Conservation (phyloP, 2,888 invertebrate species). For the Cyclophora punctaria region DNA sequence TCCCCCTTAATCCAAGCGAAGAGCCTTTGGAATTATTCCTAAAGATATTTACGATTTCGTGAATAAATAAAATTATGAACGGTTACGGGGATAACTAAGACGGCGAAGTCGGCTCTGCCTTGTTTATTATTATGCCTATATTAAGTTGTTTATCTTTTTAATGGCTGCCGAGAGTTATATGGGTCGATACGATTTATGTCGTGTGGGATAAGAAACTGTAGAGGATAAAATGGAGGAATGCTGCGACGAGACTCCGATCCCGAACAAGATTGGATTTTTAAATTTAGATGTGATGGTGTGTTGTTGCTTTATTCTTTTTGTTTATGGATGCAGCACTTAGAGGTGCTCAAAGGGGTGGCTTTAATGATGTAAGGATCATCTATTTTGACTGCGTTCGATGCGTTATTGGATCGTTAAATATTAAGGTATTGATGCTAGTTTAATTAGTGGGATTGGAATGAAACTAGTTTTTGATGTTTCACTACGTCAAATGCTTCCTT, state of each 20-base stretch:
- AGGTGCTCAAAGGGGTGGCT: slow-evolving; percentile 8
- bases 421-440: too few species aligned
- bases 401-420: too few species aligned
- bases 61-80: slow-evolving; percentile 74
- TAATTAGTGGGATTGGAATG: too few species aligned
- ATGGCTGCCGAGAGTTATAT: slow-evolving; percentile 67
- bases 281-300: slow-evolving; percentile 67
- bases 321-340: slow-evolving; percentile 11
- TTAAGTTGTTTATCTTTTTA: slow-evolving; percentile 76
- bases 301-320: slow-evolving; percentile 27
- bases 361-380: too few species aligned
- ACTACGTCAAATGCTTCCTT: too few species aligned
- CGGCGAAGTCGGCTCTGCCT: slow-evolving; percentile 38
- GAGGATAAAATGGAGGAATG: slow-evolving; percentile 57
- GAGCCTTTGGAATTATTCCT: slow-evolving; percentile 73
- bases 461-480: too few species aligned
- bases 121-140: slow-evolving; percentile 74
- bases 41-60: slow-evolving; percentile 73
- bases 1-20: slow-evolving; percentile 73
- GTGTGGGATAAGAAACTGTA: slow-evolving; percentile 55
- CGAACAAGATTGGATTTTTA: slow-evolving; percentile 65
- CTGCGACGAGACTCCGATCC: slow-evolving; percentile 51
- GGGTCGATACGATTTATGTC: slow-evolving; percentile 66
- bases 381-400: not conserved
- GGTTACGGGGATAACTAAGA: slow-evolving; percentile 60